A percentile compares a stretch with the other conserved stretches of the same genome.
phyloP scores from a whole-genome alignment of 2,888 invertebrate species.

The Ennomos quercinarius region DNA sequence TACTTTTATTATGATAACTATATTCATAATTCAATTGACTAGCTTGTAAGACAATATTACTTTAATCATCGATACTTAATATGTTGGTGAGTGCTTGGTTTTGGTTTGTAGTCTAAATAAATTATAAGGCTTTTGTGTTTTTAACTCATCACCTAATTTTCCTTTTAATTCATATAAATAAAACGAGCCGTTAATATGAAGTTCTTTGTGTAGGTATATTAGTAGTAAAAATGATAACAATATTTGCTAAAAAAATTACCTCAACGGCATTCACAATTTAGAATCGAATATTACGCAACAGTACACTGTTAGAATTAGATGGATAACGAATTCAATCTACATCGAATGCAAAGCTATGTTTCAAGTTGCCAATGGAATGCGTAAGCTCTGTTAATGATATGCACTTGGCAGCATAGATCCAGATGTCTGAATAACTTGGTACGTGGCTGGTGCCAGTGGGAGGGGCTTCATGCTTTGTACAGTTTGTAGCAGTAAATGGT shows the following conservation, averaged over 20 bases:
- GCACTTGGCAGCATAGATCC: conserved; percentile 18
- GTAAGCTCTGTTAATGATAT: conserved; percentile 25
- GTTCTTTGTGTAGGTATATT: background rate
- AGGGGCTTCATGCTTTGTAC: conserved; percentile 60
- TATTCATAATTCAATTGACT: conserved; percentile 1
- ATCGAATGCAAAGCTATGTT: conserved; percentile 28
- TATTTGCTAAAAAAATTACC: background rate
- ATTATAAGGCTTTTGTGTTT: too few relatives aligned
- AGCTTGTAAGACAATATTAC: too few relatives aligned
- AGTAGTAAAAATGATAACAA: background rate
- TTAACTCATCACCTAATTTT: too few relatives aligned
- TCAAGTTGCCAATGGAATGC: conserved; percentile 11
- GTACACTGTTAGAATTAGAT: conserved; percentile 13
- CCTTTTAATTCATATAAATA: too few relatives aligned
- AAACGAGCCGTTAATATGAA: background rate
- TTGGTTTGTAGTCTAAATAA: too few relatives aligned
- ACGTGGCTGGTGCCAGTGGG: conserved; percentile 42
- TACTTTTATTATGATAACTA: conserved; percentile 13
- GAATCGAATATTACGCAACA: conserved; percentile 20
- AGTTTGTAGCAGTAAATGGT: conserved; percentile 44
- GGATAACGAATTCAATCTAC: conserved; percentile 7
- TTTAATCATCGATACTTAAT: too few relatives aligned
- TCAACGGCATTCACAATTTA: conserved; percentile 1
- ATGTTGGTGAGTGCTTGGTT: too few relatives aligned
- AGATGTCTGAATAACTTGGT: conserved; percentile 15